Conservation (phyloP, 2,113 vertebrate genomes). For the Sapayoa aenigma region DNA sequence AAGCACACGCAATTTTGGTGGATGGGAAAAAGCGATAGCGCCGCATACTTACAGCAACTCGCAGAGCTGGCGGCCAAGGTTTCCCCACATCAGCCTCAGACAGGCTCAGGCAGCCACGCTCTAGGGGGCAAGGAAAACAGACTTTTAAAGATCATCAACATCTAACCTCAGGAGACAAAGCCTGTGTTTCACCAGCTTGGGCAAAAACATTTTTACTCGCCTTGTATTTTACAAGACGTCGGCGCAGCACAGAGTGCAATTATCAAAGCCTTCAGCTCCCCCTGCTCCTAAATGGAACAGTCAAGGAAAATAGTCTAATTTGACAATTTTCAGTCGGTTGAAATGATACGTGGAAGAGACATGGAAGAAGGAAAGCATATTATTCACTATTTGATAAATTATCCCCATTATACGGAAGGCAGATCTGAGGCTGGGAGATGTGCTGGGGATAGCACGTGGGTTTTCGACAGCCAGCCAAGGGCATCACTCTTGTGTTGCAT, state of each 20-base stretch:
- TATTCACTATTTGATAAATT: slow-evolving; percentile 30
- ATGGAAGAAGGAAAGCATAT: neutral
- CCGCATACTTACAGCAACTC: neutral
- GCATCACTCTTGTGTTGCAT: rapidly evolving
- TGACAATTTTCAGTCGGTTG: slow-evolving; percentile 29
- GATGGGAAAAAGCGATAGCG: neutral
- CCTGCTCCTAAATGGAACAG: slow-evolving; percentile 18
- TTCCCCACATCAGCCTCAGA: neutral
- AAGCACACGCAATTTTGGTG: slow-evolving; percentile 15
- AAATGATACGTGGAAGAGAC: slow-evolving; percentile 32
- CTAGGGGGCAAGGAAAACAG: slow-evolving; percentile 41
- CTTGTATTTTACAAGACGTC: neutral
- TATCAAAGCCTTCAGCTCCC: neutral
- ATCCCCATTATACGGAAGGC: neutral
- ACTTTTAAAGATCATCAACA: neutral
- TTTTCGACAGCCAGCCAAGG: neutral
- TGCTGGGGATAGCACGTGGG: neutral
- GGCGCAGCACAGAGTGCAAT: rapidly evolving
- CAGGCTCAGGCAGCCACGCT: neutral
- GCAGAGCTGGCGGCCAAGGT: neutral
- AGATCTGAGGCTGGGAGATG: neutral
- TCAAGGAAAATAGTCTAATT: slow-evolving; percentile 54
- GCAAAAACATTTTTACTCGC: neutral
- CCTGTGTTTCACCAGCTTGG: neutral
- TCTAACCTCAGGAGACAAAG: neutral